phyloP scores from a whole-genome alignment of 1,140 invertebrate genomes.

The silkworm (Bombyx mori) region DNA sequence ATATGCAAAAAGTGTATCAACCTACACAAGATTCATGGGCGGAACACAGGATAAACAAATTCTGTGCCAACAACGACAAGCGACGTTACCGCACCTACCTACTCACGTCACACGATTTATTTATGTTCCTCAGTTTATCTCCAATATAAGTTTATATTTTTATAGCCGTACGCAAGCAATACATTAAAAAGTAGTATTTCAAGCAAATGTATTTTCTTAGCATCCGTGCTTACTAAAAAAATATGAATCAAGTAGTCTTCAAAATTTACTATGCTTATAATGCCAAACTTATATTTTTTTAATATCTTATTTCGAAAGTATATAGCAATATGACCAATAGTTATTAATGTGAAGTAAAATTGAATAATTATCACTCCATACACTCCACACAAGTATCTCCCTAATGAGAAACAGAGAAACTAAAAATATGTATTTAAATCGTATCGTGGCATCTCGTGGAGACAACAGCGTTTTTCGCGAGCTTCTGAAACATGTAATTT shows the following conservation, averaged over 20 bases:
- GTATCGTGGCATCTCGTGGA: slow-evolving; percentile 11
- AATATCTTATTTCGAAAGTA: too few species aligned
- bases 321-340: not conserved
- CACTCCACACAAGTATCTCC: not conserved
- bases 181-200: not conserved
- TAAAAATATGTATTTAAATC: slow-evolving; percentile 2
- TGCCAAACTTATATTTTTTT: not conserved
- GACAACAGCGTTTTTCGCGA: slow-evolving; percentile 8
- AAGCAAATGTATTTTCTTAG: not conserved
- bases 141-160: slow-evolving; percentile 1
- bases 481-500: slow-evolving; percentile 27
- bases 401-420: not conserved
- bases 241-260: too few species aligned
- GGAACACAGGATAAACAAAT: slow-evolving; percentile 23
- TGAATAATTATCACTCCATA: not conserved
- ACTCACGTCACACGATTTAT: slow-evolving; percentile 12
- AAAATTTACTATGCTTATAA: not conserved
- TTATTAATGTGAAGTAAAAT: not conserved
- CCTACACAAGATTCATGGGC: slow-evolving; percentile 20
- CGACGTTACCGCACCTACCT: slow-evolving; percentile 13
- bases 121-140: slow-evolving; percentile 6
- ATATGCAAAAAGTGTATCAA: slow-evolving; percentile 14
- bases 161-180: not conserved
- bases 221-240: too few species aligned
- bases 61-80: slow-evolving; percentile 14